Evolutionary conservation across 2,113 vertebrate species (phyloP), one percentile per base, ranked within the genome.

Genomic region (Nymphicus hollandicus): DNA sequence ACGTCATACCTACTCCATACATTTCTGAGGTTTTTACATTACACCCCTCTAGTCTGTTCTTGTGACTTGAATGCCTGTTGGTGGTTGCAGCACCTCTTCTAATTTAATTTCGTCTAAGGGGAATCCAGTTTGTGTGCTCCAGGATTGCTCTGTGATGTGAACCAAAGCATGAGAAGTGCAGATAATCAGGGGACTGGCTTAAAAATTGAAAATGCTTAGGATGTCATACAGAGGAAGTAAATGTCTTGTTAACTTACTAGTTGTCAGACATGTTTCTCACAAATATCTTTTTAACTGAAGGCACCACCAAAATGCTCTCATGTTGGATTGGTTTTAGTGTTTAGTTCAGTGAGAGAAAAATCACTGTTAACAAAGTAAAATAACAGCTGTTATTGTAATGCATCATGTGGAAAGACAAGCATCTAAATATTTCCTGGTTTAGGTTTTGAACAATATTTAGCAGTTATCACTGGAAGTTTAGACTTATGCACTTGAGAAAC

Each of bases 291-390:
- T 85, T 76, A 92, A 92, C 39, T 84, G 73, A 13, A 31, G 16
- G 35, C 66, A 89, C 63, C 49, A 72, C 20, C 19, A 72, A 91
- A 86, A 78, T 46, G 52, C 81, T 81, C 37, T 92, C 17, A 16
- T 65, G 60, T 47, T 72, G 37, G 88, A 81, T 65, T 84, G 11
- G 17, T 5, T 95, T 91, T 65, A 52, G 27, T 52, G 68, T 81
- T 81, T 92, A 88, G 92, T 88, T 90, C 89, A 85, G 66, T 76
- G 73, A 85, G 37, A 84, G 73, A 89, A 93, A 94, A 88, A 78
- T 88, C 19, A 4, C 77, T 86, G 81, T 81, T 84, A 93, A 81
- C 73, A 76, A 87, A 84, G 43, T 78, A 84, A 90, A 96, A 81
- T 76, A 93, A 88, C 65, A 94, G 90, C 77, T 89, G 70, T 88